phyloP scores from a whole-genome alignment of 2,113 vertebrate species.

The Oryzias woworae region DNA sequence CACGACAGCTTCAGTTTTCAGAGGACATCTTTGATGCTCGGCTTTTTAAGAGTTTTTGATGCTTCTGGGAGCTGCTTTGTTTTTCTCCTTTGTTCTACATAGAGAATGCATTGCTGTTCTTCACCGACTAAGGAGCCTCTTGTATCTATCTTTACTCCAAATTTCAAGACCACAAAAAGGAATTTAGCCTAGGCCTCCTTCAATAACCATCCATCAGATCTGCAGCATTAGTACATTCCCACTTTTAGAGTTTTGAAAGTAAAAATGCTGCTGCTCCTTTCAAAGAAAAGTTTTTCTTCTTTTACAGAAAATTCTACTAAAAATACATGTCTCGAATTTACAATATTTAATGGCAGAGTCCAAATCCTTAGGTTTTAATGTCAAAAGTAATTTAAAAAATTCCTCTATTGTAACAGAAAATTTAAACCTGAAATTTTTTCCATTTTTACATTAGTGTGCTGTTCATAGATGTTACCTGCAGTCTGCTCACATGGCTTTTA shows the following conservation, averaged over 20 bases:
- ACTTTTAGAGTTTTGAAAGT: not conserved
- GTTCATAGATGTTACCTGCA: not conserved
- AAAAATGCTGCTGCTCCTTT: too few relatives aligned
- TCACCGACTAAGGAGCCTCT: constrained; percentile 2
- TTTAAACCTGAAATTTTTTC: too few relatives aligned
- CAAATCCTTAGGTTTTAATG: too few relatives aligned
- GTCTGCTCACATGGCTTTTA: not conserved
- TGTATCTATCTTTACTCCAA: not conserved
- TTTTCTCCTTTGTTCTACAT: not conserved
- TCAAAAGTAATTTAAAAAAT: too few relatives aligned
- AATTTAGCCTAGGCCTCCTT: not conserved
- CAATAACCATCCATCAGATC: not conserved
- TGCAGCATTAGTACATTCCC: not conserved
- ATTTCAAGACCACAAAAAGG: not conserved
- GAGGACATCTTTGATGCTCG: constrained; percentile 4
- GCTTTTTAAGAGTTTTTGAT: not conserved
- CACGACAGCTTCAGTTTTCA: not conserved
- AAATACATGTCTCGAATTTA: too few relatives aligned
- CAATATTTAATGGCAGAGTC: too few relatives aligned
- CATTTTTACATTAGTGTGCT: not conserved
- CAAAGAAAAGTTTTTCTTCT: too few relatives aligned
- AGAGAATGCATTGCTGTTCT: not conserved
- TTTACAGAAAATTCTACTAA: too few relatives aligned
- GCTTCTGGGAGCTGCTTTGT: constrained; percentile 3
- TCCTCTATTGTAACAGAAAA: too few relatives aligned